These are phyloP conservation scores for Eudasyphora cyanicolor DNA, from an alignment of 2,888 invertebrate species.

Conservation along the genomic window DNA sequence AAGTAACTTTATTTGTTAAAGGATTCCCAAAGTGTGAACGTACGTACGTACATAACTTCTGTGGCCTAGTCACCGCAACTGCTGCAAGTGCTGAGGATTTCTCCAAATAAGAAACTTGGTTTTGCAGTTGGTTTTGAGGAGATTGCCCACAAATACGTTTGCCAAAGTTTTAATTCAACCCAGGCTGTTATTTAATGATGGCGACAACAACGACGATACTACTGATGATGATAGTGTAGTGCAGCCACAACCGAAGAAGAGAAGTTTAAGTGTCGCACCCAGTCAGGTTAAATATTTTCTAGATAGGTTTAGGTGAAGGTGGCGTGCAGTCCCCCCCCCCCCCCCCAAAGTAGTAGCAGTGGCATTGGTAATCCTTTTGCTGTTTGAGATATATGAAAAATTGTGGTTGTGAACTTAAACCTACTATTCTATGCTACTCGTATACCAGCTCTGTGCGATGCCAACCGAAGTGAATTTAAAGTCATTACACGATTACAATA, in stretches of 20 bases:
- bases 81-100: not conserved
- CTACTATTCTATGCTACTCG: not conserved
- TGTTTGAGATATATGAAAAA: not conserved
- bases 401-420: not conserved
- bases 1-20: not conserved
- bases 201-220: not conserved
- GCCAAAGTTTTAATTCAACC: constrained; percentile 10
- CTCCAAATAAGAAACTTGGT: not conserved
- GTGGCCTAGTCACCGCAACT: too few species aligned
- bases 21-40: not conserved
- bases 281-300: not conserved
- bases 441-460: not conserved
- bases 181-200: not conserved
- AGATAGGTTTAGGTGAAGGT: too few species aligned
- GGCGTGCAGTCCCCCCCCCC: too few species aligned
- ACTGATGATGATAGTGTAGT: not conserved
- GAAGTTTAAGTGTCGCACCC: too few species aligned
- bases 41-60: not conserved
- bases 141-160: constrained; percentile 9
- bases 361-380: not conserved
- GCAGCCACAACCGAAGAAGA: not conserved
- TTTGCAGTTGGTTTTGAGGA: not conserved
- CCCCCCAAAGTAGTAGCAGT: not conserved
- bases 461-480: constrained; percentile 35
- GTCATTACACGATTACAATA: constrained; percentile 48